Evolutionary conservation across 1,140 invertebrate genomes (phyloP).

Genomic region (Brachionus plicatilis): DNA sequence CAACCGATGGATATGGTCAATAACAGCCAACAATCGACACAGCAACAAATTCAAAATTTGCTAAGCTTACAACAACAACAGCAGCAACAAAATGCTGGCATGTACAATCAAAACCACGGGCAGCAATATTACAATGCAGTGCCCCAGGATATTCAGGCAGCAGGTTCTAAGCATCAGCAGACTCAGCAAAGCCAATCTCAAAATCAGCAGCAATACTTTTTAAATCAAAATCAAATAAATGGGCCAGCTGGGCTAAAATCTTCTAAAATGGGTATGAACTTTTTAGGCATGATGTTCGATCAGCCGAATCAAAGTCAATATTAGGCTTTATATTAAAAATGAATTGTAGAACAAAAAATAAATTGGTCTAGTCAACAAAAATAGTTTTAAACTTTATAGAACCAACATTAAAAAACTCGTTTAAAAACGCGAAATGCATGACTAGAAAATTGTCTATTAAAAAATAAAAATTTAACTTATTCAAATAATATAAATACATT

Average conservation of each 20-base stretch:
- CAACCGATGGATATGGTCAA: background rate
- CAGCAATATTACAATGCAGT: background rate
- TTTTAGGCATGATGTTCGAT: background rate
- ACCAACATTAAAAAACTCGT: background rate
- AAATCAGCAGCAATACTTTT: background rate
- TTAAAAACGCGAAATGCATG: background rate
- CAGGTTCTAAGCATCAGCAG: background rate
- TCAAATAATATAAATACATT: background rate
- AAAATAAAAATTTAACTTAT: background rate
- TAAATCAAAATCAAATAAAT: background rate
- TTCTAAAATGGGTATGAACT: background rate
- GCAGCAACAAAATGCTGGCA: background rate
- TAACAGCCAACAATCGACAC: background rate
- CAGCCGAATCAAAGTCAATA: background rate
- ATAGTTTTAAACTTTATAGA: background rate
- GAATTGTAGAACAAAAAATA: background rate
- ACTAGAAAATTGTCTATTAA: background rate
- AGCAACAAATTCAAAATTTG: background rate
- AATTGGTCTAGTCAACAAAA: background rate
- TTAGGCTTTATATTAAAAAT: background rate
- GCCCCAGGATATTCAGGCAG: background rate
- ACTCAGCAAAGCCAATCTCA: background rate
- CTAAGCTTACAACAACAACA: conserved; percentile 27
- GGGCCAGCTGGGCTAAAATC: background rate
- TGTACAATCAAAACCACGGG: background rate